Evolutionary conservation across 2,888 invertebrate genomes (phyloP).

Genomic region (Chloroclystis v-ata): DNA sequence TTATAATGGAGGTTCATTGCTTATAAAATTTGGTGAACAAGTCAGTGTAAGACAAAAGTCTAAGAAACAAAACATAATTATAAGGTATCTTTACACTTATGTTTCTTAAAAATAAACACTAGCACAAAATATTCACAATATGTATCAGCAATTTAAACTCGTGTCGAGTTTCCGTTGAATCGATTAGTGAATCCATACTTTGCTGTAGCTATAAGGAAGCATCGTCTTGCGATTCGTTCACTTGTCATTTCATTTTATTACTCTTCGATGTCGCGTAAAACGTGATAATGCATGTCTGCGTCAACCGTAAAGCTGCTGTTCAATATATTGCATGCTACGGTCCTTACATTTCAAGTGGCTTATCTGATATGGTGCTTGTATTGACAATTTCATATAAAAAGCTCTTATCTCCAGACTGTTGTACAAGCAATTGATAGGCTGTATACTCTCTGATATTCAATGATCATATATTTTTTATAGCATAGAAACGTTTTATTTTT

Average conservation of each 20-base stretch:
- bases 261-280: background rate
- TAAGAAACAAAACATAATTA: no score
- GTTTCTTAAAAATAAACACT: no score
- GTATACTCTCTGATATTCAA: no score
- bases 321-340: slow-evolving; percentile 9
- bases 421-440: background rate
- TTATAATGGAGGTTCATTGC: no score
- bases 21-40: no score
- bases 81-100: no score
- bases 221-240: background rate
- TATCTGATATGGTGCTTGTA: slow-evolving; percentile 20
- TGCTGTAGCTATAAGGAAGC: background rate
- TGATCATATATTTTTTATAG: background rate
- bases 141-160: no score
- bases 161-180: no score
- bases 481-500: slow-evolving; percentile 6
- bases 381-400: slow-evolving; percentile 3
- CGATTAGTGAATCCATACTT: background rate
- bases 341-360: slow-evolving; percentile 16
- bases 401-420: background rate
- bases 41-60: no score
- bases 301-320: slow-evolving; percentile 2
- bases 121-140: no score
- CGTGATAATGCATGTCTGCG: slow-evolving; percentile 4
- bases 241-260: background rate